Percentiles rank a stretch among this genome's conserved stretches.
Conservation (phyloP, 2,113 vertebrate genomes). For the Takifugu flavidus region DNA sequence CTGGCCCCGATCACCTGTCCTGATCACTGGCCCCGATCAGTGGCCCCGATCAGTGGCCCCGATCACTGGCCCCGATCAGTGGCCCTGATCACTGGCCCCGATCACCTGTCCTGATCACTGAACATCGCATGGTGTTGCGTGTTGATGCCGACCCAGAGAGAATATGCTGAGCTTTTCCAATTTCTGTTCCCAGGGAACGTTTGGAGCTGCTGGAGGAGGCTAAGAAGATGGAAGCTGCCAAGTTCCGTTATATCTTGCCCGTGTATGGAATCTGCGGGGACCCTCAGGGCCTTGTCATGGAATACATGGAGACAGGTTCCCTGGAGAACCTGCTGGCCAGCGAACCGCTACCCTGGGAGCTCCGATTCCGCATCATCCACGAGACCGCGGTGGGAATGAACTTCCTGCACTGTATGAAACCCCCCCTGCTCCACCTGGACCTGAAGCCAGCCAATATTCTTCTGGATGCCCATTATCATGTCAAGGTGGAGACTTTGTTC, state of each 20-base stretch:
- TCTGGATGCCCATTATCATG: slow-evolving; percentile 94
- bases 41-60: too few species aligned
- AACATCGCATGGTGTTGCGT: too few species aligned
- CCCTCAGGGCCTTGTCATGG: slow-evolving; percentile 93
- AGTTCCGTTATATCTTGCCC: slow-evolving; percentile 92
- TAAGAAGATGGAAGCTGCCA: slow-evolving; percentile 98
- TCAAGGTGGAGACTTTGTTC: slow-evolving; percentile 79
- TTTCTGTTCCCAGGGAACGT: slow-evolving; percentile 79
- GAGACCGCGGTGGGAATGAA: slow-evolving; percentile 98
- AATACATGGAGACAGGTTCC: slow-evolving; percentile 97
- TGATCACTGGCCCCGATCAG: too few species aligned
- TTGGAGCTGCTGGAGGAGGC: slow-evolving; percentile 91
- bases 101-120: too few species aligned
- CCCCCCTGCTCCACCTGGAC: slow-evolving; percentile 92
- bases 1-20: too few species aligned
- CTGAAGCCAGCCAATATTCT: slow-evolving; percentile 97
- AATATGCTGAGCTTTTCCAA: too few species aligned
- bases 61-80: too few species aligned
- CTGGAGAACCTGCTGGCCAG: slow-evolving; percentile 89
- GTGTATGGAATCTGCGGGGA: slow-evolving; percentile 95
- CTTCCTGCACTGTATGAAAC: slow-evolving; percentile 96
- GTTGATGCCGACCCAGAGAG: too few species aligned
- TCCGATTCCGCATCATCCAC: slow-evolving; percentile 93
- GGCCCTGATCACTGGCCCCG: too few species aligned
- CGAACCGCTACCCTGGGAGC: slow-evolving; percentile 89